Percentiles rank a stretch among this genome's conserved stretches.
phyloP scores from a whole-genome alignment of 1,140 invertebrate genomes.

The Hyposmocoma kahamanoa region DNA sequence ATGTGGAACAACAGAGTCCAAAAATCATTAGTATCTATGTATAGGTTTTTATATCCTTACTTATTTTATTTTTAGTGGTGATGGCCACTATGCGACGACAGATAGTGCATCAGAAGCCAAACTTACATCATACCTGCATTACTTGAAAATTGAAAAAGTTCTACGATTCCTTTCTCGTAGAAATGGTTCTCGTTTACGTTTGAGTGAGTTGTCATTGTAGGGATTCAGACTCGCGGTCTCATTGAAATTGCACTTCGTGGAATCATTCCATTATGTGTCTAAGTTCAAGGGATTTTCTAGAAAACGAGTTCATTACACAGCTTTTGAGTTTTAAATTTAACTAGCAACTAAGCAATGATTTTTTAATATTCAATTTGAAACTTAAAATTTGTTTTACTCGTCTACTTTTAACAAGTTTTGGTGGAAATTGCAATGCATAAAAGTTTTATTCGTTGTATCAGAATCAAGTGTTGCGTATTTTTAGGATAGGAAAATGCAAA shows the following conservation, averaged over 20 bases:
- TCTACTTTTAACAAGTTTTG: background rate
- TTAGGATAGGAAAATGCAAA: constrained; percentile 59
- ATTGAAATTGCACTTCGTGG: constrained; percentile 53
- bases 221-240: constrained; percentile 54
- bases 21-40: no score
- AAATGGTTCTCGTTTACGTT: constrained; percentile 69
- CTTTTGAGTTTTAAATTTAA: no score
- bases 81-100: constrained; percentile 17
- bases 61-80: no score
- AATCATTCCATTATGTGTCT: no score
- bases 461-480: constrained; percentile 34
- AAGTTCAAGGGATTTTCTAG: no score
- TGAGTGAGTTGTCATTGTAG: constrained; percentile 69
- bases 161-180: constrained; percentile 70
- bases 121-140: constrained; percentile 70
- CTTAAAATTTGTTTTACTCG: no score
- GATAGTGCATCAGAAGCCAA: constrained; percentile 52
- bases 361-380: no score
- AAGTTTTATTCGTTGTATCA: background rate
- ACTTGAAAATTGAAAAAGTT: constrained; percentile 74
- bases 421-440: background rate
- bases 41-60: no score
- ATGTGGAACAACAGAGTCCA: no score
- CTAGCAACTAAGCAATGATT: no score
- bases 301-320: no score